phyloP scores from a whole-genome alignment of 1,140 invertebrate species.

The Campodea augens region DNA sequence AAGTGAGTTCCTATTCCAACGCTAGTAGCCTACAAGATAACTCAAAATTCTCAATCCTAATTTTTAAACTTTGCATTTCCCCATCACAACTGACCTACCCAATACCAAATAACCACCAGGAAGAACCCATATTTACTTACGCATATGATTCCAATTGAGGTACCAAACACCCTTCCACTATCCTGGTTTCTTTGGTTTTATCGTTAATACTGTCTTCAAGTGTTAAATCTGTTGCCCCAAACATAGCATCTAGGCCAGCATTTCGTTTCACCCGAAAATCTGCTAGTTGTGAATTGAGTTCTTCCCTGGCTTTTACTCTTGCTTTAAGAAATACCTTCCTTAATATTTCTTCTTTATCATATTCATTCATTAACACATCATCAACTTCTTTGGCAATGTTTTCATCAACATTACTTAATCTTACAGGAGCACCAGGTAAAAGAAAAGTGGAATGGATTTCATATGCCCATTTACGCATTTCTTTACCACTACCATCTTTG shows the following conservation, averaged over 20 bases:
- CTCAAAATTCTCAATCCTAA: too few relatives aligned
- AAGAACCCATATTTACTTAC: slow-evolving; percentile 39
- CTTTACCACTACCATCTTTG: slow-evolving; percentile 64
- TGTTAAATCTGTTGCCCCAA: slow-evolving; percentile 64
- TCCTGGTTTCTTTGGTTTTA: slow-evolving; percentile 53
- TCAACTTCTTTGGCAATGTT: slow-evolving; percentile 73
- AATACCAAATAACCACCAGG: not conserved
- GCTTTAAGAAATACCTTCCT: slow-evolving; percentile 76
- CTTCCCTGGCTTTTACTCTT: slow-evolving; percentile 59
- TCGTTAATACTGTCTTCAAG: slow-evolving; percentile 62
- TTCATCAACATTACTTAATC: slow-evolving; percentile 64
- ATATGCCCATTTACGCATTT: slow-evolving; percentile 90
- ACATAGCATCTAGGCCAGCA: slow-evolving; percentile 73
- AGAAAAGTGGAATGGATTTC: slow-evolving; percentile 94
- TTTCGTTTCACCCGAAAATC: slow-evolving; percentile 81
- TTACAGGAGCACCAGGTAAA: slow-evolving; percentile 67
- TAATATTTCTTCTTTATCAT: slow-evolving; percentile 72
- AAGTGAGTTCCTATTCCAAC: too few relatives aligned
- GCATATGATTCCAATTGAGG: slow-evolving; percentile 48
- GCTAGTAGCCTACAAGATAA: too few relatives aligned
- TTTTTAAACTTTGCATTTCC: not conserved
- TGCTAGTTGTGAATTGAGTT: slow-evolving; percentile 62
- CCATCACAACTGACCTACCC: not conserved
- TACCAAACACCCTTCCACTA: slow-evolving; percentile 48
- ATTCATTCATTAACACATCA: slow-evolving; percentile 55